Percentiles rank a stretch among this genome's conserved stretches.
Conservation (phyloP, 2,888 invertebrate species). For the Teinopalpus imperialis region DNA sequence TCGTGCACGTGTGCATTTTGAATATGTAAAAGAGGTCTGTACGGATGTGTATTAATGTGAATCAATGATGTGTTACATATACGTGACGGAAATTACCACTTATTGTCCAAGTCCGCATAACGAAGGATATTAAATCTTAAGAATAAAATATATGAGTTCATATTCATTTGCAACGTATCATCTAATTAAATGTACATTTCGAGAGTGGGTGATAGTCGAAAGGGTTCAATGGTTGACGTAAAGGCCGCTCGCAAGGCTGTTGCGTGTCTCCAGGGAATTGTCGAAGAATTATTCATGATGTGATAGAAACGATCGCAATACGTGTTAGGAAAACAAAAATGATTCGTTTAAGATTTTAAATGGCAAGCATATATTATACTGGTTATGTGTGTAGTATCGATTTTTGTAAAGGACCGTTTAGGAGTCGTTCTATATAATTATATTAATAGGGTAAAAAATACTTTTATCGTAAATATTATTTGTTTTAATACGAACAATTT, state of each 20-base stretch:
- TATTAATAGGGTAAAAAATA: too few relatives aligned
- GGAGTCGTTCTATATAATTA: too few relatives aligned
- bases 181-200: constrained; percentile 21
- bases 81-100: constrained; percentile 16
- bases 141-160: not conserved
- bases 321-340: constrained; percentile 10
- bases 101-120: not conserved
- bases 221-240: constrained; percentile 47
- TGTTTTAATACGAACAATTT: too few relatives aligned
- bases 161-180: not conserved
- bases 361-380: too few relatives aligned
- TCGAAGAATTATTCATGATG: constrained; percentile 19
- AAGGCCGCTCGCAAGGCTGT: constrained; percentile 60
- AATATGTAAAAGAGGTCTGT: constrained; percentile 1
- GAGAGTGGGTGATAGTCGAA: constrained; percentile 50
- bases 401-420: too few relatives aligned
- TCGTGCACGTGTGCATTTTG: constrained; percentile 4
- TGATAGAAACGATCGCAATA: constrained; percentile 17
- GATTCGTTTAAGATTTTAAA: not conserved
- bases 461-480: too few relatives aligned
- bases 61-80: constrained; percentile 14
- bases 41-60: constrained; percentile 10
- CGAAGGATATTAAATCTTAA: constrained; percentile 18
- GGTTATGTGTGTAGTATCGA: too few relatives aligned
- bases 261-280: constrained; percentile 29